These are phyloP conservation scores for Mastigias papua DNA, from an alignment of 30 jellyfish, hydroid and myxozoan genomes.

Conservation along the genomic window DNA sequence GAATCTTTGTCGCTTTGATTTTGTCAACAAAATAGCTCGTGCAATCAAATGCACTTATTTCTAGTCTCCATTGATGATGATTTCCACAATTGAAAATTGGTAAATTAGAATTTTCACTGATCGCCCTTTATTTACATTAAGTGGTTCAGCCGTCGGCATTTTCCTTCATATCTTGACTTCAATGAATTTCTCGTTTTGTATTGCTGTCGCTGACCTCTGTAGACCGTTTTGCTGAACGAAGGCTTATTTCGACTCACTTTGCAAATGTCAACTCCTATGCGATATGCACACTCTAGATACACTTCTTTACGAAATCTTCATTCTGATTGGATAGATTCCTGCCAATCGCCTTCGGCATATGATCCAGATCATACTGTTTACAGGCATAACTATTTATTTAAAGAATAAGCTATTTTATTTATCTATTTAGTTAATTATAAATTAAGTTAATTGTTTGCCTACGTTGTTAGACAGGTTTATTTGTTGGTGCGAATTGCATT, in stretches of 20 bases:
- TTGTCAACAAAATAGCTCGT: background rate
- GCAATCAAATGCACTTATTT: background rate
- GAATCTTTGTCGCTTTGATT: background rate
- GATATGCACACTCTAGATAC: too few relatives aligned
- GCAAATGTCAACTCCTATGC: background rate
- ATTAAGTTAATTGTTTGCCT: too few relatives aligned
- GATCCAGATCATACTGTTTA: too few relatives aligned
- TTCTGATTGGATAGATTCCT: background rate
- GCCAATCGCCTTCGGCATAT: too few relatives aligned
- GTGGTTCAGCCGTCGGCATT: background rate
- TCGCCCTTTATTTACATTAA: background rate
- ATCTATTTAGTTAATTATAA: too few relatives aligned
- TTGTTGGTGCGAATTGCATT: too few relatives aligned
- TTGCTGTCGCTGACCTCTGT: background rate
- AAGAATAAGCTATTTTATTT: too few relatives aligned
- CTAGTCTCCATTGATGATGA: background rate
- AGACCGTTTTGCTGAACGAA: background rate
- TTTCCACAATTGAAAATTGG: background rate
- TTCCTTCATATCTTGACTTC: background rate
- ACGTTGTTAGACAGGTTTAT: too few relatives aligned
- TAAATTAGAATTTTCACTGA: background rate
- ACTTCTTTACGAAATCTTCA: too few relatives aligned
- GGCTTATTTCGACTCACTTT: background rate
- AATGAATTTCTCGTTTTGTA: background rate
- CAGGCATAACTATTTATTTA: too few relatives aligned